A percentile compares a stretch with the other conserved stretches of the same genome.
Conservation (phyloP, 2,888 invertebrate genomes). For the Pseudococcus jackbeardsleyi region DNA sequence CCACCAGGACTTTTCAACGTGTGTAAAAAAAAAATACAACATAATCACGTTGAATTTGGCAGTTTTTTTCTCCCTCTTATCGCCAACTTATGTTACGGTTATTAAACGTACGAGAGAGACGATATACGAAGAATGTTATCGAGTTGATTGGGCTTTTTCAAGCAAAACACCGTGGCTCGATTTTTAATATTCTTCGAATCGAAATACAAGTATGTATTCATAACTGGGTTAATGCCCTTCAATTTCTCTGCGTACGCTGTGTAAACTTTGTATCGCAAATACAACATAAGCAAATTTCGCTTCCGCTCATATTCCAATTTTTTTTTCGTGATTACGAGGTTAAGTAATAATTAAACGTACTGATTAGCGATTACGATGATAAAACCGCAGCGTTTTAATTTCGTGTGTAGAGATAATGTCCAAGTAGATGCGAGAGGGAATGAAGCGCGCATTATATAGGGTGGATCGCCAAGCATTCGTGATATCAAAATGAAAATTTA, state of each 20-base stretch:
- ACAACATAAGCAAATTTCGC: conserved; percentile 34
- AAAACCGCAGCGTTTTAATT: background rate
- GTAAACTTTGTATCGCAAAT: conserved; percentile 48
- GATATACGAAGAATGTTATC: conserved; percentile 26
- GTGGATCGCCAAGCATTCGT: background rate
- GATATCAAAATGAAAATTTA: background rate
- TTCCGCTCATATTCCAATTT: background rate
- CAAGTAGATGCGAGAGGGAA: background rate
- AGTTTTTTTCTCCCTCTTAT: background rate
- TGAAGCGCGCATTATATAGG: background rate
- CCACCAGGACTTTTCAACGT: background rate
- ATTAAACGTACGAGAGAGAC: background rate
- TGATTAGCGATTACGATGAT: background rate
- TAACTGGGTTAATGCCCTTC: conserved; percentile 36
- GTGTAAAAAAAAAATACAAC: background rate
- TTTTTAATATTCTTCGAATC: background rate
- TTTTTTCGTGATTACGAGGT: background rate
- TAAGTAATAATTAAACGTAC: conserved; percentile 3
- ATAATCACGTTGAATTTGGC: conserved; percentile 28
- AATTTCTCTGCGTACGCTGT: background rate
- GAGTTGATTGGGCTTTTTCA: conserved; percentile 7
- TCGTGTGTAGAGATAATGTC: background rate
- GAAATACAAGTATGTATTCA: background rate
- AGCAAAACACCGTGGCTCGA: background rate
- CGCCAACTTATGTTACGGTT: background rate